Percentiles rank a stretch among this genome's conserved stretches.
Conservation (phyloP, 2,888 invertebrate genomes). For the Hyposoter dolosus region DNA sequence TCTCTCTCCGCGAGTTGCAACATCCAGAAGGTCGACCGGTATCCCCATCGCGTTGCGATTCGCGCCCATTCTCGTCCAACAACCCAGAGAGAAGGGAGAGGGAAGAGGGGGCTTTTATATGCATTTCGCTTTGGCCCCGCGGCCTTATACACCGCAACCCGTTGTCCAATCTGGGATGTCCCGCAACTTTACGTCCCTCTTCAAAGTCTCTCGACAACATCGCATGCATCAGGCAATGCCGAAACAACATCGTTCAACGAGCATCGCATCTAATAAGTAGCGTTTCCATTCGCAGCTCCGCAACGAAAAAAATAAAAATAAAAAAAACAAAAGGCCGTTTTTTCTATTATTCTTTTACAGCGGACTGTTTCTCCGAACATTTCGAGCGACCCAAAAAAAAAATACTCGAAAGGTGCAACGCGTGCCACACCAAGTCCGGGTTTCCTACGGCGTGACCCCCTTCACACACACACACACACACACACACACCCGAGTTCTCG, state of each 20-base stretch:
- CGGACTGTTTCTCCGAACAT: neutral
- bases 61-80: slow-evolving; percentile 57
- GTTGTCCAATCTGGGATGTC: slow-evolving; percentile 53
- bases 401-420: slow-evolving; percentile 2
- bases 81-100: slow-evolving; percentile 1
- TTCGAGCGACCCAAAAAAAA: slow-evolving; percentile 60
- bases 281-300: slow-evolving; percentile 16
- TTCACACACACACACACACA: neutral
- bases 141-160: slow-evolving; percentile 45
- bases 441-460: slow-evolving; percentile 11
- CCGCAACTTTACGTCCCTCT: slow-evolving; percentile 50
- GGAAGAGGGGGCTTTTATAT: slow-evolving; percentile 27
- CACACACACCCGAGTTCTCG: neutral
- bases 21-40: slow-evolving; percentile 84
- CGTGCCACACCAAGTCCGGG: slow-evolving; percentile 32
- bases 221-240: neutral
- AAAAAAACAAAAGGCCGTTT: neutral
- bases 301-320: neutral
- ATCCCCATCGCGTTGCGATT: slow-evolving; percentile 72
- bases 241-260: neutral
- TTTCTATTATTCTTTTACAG: neutral
- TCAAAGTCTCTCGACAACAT: slow-evolving; percentile 23
- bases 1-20: slow-evolving; percentile 81
- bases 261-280: slow-evolving; percentile 36
- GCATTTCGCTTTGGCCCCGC: slow-evolving; percentile 56